These are phyloP conservation scores for Epinotia bilunana DNA, from an alignment of 2,888 invertebrate genomes.

Conservation along the genomic window DNA sequence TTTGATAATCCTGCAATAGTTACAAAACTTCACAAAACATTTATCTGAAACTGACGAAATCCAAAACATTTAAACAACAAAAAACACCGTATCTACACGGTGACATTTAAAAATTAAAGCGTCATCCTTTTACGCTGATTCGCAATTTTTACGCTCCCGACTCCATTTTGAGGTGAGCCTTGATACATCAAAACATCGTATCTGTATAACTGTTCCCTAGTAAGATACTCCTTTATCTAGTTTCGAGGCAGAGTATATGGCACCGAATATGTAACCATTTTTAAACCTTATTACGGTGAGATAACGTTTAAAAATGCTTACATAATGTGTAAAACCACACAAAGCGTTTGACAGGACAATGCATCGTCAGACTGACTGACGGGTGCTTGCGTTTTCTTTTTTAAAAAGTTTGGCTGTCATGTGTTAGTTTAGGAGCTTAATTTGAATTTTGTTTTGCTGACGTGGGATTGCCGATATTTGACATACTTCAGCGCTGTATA, in stretches of 20 bases:
- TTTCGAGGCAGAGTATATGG: neutral
- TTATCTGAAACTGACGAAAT: neutral
- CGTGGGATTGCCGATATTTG: neutral
- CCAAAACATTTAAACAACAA: constrained; percentile 2
- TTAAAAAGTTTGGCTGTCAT: constrained; percentile 20
- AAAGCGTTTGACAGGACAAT: constrained; percentile 36
- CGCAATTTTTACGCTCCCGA: constrained; percentile 40
- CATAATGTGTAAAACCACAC: neutral
- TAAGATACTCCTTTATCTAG: neutral
- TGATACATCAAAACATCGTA: neutral
- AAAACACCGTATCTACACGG: constrained; percentile 19
- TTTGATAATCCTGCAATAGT: neutral
- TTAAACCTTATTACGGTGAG: neutral
- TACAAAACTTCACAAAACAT: neutral
- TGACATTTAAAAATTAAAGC: constrained; percentile 43
- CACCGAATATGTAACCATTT: neutral
- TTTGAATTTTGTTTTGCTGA: constrained; percentile 17
- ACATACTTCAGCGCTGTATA: neutral
- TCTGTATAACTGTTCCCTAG: neutral
- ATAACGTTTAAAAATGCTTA: neutral
- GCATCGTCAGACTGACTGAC: constrained; percentile 42
- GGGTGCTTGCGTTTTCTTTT: constrained; percentile 15
- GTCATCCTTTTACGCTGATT: constrained; percentile 42
- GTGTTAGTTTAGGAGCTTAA: constrained; percentile 8
- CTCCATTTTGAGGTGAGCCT: constrained; percentile 32